Evolutionary conservation across 35 echinoderm and acorn worm genomes (phyloP), one percentile per base, ranked within the genome.

Genomic region (Chiridota heheva): DNA sequence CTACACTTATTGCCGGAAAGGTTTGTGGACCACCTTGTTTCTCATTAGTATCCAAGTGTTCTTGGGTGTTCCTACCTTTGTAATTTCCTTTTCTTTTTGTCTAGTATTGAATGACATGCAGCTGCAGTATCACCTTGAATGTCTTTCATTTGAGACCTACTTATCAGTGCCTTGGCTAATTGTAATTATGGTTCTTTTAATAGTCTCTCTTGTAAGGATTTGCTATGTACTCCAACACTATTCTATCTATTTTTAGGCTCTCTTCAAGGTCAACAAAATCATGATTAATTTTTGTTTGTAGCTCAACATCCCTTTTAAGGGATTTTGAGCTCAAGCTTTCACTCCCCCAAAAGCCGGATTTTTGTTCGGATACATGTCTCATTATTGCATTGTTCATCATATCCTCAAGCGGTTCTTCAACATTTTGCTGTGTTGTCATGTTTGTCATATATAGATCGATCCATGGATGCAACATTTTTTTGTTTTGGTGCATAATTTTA

Each of bases 221-320:
- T 44, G 53, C 37, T 57, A 29, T 38, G 7, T 5, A 71, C 34
- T 32, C 60, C 58, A 66, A 64, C 10, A 66, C 76, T 8, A 81
- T 84, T 72, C 81, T 69, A 57, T 84, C 42, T 4, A 22, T 47
- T 17, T 51, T 82, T 47, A 53, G 34, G 16, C 42, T 38, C 5
- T 72, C 40, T 69, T 31, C 1, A 70, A n/a, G n/a, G n/a, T n/a
- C n/a, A n/a, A n/a, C n/a, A n/a, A n/a, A n/a, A n/a, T n/a, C n/a
- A n/a, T n/a, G n/a, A n/a, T n/a, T n/a, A n/a, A n/a, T n/a, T n/a
- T n/a, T n/a, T n/a, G n/a, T n/a, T n/a, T n/a, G n/a, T n/a, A n/a
- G n/a, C n/a, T n/a, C n/a, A n/a, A n/a, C n/a, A n/a, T n/a, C n/a
- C n/a, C n/a, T n/a, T n/a, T n/a, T n/a, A n/a, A n/a, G n/a, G n/a